Evolutionary conservation across 37 sponge, comb jelly and placozoan genomes (phyloP).

Genomic region (Petrosia ficiformis): DNA sequence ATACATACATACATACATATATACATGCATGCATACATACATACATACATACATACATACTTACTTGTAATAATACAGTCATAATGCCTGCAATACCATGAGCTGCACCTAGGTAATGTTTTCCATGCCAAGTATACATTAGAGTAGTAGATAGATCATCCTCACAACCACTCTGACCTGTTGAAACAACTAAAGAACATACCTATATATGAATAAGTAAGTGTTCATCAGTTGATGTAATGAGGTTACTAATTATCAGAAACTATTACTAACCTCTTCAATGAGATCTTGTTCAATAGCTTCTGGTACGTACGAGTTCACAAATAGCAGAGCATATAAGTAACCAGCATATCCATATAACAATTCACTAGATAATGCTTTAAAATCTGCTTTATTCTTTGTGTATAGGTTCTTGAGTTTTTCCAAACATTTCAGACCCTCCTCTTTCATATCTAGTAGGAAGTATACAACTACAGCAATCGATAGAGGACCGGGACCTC

Average conservation of each 20-base stretch:
- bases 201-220: slow-evolving; percentile 6
- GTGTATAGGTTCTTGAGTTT: slow-evolving; percentile 22
- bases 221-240: not conserved
- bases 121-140: slow-evolving; percentile 92
- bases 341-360: slow-evolving; percentile 89
- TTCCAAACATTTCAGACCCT: slow-evolving; percentile 31
- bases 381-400: slow-evolving; percentile 7
- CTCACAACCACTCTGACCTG: slow-evolving; percentile 56
- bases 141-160: too few relatives aligned
- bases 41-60: too few relatives aligned
- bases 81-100: slow-evolving; percentile 93
- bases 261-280: slow-evolving; percentile 30
- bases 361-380: slow-evolving; percentile 70
- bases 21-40: slow-evolving; percentile 7
- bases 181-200: slow-evolving; percentile 41
- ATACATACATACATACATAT: slow-evolving; percentile 16
- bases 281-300: slow-evolving; percentile 55
- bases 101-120: slow-evolving; percentile 92
- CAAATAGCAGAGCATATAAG: slow-evolving; percentile 85
- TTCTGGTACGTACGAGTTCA: slow-evolving; percentile 49
- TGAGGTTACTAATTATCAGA: not conserved
- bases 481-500: slow-evolving; percentile 85
- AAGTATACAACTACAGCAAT: slow-evolving; percentile 65
- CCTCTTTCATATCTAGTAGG: slow-evolving; percentile 28
- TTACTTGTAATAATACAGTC: slow-evolving; percentile 70